phyloP scores from a whole-genome alignment of 2,888 invertebrate species.

The Notodonta ziczac region DNA sequence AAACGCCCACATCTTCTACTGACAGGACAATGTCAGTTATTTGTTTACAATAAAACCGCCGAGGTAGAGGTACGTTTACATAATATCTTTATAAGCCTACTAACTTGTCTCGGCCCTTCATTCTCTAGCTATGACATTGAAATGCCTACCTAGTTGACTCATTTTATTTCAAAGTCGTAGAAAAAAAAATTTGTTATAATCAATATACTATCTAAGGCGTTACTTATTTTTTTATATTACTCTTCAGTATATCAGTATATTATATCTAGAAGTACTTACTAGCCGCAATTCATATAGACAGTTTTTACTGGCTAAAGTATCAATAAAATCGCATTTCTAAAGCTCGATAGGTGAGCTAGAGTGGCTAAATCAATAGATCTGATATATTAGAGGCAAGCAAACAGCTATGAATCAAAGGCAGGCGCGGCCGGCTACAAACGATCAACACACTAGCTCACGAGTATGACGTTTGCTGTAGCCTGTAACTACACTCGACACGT shows the following conservation, averaged over 20 bases:
- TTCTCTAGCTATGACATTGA: not conserved
- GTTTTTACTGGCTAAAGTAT: no score
- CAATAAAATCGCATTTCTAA: no score
- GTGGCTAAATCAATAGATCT: conserved; percentile 64
- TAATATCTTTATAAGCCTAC: conserved; percentile 20
- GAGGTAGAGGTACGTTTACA: conserved; percentile 44
- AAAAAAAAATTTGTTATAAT: no score
- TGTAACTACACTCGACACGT: conserved; percentile 8
- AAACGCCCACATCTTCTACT: conserved; percentile 60
- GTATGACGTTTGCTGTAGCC: conserved; percentile 16
- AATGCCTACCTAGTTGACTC: no score
- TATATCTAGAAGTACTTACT: no score
- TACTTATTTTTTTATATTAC: no score
- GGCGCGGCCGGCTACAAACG: conserved; percentile 27
- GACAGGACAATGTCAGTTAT: conserved; percentile 64
- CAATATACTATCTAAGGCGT: no score
- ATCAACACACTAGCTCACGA: conserved; percentile 8
- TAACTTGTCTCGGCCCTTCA: not conserved
- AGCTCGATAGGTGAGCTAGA: conserved; percentile 39
- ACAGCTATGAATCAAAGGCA: conserved; percentile 72
- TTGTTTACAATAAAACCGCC: conserved; percentile 61
- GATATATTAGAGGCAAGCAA: conserved; percentile 68
- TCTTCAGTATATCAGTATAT: no score
- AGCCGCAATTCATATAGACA: no score
- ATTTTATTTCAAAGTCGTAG: no score